phyloP scores from a whole-genome alignment of 2,888 invertebrate genomes.

The Nipponacmea schrenckii region DNA sequence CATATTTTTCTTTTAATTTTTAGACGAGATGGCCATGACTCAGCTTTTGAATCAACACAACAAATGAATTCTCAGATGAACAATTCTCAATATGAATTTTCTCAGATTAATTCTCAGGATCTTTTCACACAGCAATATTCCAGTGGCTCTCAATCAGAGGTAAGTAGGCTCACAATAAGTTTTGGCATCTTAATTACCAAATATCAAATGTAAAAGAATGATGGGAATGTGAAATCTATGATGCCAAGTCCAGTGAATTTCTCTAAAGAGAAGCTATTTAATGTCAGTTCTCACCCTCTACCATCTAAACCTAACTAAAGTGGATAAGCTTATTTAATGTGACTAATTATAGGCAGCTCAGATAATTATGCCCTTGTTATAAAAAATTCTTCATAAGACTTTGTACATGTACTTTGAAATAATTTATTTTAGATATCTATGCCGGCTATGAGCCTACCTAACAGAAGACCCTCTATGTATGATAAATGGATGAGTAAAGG shows the following conservation, averaged over 20 bases:
- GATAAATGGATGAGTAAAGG: slow-evolving; percentile 37
- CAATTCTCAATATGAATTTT: slow-evolving; percentile 32
- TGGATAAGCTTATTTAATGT: too few species aligned
- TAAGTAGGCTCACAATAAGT: slow-evolving; percentile 11
- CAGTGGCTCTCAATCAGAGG: slow-evolving; percentile 35
- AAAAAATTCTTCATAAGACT: not conserved
- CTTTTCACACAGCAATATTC: slow-evolving; percentile 43
- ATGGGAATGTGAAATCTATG: too few species aligned
- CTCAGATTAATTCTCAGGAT: slow-evolving; percentile 44
- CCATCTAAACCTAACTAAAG: too few species aligned
- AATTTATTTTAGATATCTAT: not conserved
- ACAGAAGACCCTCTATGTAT: slow-evolving; percentile 32
- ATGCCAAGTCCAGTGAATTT: too few species aligned
- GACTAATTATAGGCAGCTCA: too few species aligned
- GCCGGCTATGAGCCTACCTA: not conserved
- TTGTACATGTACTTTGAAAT: too few species aligned
- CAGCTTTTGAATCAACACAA: slow-evolving; percentile 39
- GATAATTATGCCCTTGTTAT: too few species aligned
- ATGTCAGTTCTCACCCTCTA: too few species aligned
- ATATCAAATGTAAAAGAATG: too few species aligned
- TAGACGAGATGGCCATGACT: slow-evolving; percentile 23
- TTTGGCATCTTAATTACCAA: too few species aligned
- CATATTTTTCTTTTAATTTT: not conserved
- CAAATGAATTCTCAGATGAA: slow-evolving; percentile 36
- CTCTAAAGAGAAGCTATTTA: too few species aligned